Base-by-base conservation (phyloP, 1,140 invertebrate genomes). In the Mya arenaria region DNA sequence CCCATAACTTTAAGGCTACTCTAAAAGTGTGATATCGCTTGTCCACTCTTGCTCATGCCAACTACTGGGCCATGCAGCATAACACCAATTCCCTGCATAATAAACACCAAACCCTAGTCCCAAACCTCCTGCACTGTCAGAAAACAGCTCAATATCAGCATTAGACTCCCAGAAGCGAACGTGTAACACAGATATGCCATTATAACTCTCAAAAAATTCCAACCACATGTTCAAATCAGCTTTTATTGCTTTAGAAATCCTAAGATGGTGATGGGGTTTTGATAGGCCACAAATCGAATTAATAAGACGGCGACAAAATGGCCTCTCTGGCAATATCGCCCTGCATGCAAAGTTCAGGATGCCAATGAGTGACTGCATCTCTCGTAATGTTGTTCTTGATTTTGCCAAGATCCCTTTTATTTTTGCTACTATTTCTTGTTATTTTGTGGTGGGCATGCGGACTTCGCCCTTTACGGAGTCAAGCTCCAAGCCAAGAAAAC, bases 21-120 rank as follows among this genome's bases (percentile, higher is more conserved):
- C 74, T 4, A 87, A 37, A 36, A 83, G 23, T 23, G 80, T 85
- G 6, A 86, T 83, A 39, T 83, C 84, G 23, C 13, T 44, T 37
- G 71, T 65, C 8, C 62, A 34, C 17, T 34, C 74, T 23, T 30
- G 4, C 19, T 55, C 5, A 36, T 80, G 74, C 81, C 83, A 85
- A 4, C 34, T 1, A 10, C 23, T 13, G 0, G 83, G 83, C 82
- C 69, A 84, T 48, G 23, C 25, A 4, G n/a, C 69, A 19, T 36
- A 55, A n/a, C 44, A 72, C 71, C 71, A 74, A 1, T 32, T 32
- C 19, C 71, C 71, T 8, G 30, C 5, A 44, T 23, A 39, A 25
- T 25, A 55, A 30, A 71, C 23, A 1, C 68, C 68, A 41, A 71
- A 71, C 15, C 68, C 68, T 23, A 55, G 19, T 4, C 55, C 55